Conservation (phyloP, 1,140 invertebrate species). For the Diabrotica undecimpunctata region DNA sequence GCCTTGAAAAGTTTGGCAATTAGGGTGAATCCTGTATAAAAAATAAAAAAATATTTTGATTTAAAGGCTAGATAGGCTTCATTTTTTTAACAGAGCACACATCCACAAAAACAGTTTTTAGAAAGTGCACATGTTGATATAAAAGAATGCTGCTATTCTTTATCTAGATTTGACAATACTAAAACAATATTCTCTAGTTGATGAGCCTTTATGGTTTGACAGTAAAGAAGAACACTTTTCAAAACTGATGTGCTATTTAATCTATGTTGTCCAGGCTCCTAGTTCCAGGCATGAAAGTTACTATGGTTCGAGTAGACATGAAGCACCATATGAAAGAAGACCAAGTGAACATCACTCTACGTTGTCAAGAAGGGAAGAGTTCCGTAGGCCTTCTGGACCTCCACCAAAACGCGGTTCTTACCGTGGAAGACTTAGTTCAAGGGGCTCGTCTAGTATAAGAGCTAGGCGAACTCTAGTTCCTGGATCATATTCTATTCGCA, state of each 20-base stretch:
- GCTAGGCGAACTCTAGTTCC: slow-evolving; percentile 37
- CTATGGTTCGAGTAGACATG: slow-evolving; percentile 37
- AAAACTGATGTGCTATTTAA: slow-evolving; percentile 15
- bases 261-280: slow-evolving; percentile 40
- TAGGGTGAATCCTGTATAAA: no score
- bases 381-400: slow-evolving; percentile 39
- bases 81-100: no score
- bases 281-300: slow-evolving; percentile 44
- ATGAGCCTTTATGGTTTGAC: slow-evolving; percentile 19
- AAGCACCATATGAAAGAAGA: slow-evolving; percentile 35
- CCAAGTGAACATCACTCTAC: slow-evolving; percentile 38
- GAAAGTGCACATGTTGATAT: no score
- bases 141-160: no score
- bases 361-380: slow-evolving; percentile 39
- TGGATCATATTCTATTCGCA: slow-evolving; percentile 41
- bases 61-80: no score
- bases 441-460: slow-evolving; percentile 29
- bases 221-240: slow-evolving; percentile 18
- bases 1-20: no score
- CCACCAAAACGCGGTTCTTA: slow-evolving; percentile 37
- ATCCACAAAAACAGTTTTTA: no score
- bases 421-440: slow-evolving; percentile 40
- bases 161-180: no score
- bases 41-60: no score
- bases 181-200: not conserved